Evolutionary conservation across 2,888 invertebrate species (phyloP).

Genomic region (Tanypteryx hageni): DNA sequence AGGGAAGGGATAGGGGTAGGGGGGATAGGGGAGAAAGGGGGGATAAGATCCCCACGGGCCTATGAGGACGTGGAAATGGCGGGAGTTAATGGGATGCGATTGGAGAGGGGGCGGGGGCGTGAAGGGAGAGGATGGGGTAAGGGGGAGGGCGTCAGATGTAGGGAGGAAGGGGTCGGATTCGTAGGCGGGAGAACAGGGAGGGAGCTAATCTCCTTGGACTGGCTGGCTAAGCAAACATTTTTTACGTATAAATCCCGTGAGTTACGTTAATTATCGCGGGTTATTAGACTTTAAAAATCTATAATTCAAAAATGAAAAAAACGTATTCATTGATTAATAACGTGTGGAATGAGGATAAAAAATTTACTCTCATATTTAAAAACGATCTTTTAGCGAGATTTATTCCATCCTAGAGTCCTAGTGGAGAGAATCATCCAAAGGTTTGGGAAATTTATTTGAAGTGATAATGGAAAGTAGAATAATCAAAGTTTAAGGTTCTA

Average conservation of each 20-base stretch:
- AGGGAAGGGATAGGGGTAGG: neutral
- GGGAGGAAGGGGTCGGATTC: neutral
- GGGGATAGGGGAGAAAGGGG: neutral
- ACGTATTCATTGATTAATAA: neutral
- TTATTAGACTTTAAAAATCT: constrained; percentile 23
- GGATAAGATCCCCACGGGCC: constrained; percentile 1
- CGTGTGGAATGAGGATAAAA: neutral
- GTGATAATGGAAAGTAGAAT: no score
- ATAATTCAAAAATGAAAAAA: neutral
- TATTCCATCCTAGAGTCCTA: no score
- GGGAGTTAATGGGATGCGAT: constrained; percentile 10
- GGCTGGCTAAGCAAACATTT: constrained; percentile 13
- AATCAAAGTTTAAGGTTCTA: no score
- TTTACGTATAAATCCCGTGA: neutral
- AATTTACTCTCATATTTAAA: neutral
- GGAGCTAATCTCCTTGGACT: constrained; percentile 23
- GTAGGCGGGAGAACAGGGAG: neutral
- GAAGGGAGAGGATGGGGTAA: neutral
- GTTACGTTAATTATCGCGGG: constrained; percentile 2
- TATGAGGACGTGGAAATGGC: constrained; percentile 28
- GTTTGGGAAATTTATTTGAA: no score
- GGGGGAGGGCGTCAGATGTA: neutral
- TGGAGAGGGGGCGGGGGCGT: neutral
- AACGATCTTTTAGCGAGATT: no score
- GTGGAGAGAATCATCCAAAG: no score